Evolutionary conservation across 2,113 vertebrate genomes (phyloP), one percentile per base, ranked within the genome.

Genomic region (Gymnorhina tibicen): DNA sequence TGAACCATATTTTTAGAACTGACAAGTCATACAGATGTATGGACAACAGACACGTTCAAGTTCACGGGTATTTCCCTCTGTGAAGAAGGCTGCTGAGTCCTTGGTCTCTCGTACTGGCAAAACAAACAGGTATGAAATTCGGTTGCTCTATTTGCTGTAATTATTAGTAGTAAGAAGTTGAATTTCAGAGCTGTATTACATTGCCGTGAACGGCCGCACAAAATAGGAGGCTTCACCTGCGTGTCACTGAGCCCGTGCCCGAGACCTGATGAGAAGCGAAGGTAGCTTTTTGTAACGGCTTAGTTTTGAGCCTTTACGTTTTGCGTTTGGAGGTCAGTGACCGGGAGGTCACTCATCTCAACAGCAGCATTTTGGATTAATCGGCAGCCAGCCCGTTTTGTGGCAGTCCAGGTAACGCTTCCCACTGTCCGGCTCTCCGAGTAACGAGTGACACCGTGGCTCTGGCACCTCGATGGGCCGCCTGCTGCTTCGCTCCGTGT

Each of bases 321-420:
- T 50, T 91, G 33, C 10, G 42, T 53, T 37, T 56, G 58, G 14
- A 73, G 27, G 50, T n/a, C 10, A 6, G 41, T 49, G 85, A 76
- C 81, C 87, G 26, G 6, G 50, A 89, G 85, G 78, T 63, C 28
- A 3, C 56, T 63, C 56, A 33, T 81, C 55, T 85, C 55, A 28
- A 42, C 39, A 37, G 69, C 64, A 53, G 88, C 35, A 3, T 49
- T 85, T 85, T 74, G 66, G 69, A 41, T 85, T 81, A 85, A 85
- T 87, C 69, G 67, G 74, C 70, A 94, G 85, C 70, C 74, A 74
- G 88, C 66, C 70, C 60, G 39, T 85, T 49, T 58, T 72, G 88
- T 78, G 69, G 14, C 66, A 39, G 74, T 4, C 21, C 55, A 82
- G 79, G 66, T 69, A 66, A 21, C 0, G 0, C 60, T 87, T 87